Evolutionary conservation across 2,888 invertebrate species (phyloP), one percentile per base, ranked within the genome.

Genomic region (Cerastis rubricosa): DNA sequence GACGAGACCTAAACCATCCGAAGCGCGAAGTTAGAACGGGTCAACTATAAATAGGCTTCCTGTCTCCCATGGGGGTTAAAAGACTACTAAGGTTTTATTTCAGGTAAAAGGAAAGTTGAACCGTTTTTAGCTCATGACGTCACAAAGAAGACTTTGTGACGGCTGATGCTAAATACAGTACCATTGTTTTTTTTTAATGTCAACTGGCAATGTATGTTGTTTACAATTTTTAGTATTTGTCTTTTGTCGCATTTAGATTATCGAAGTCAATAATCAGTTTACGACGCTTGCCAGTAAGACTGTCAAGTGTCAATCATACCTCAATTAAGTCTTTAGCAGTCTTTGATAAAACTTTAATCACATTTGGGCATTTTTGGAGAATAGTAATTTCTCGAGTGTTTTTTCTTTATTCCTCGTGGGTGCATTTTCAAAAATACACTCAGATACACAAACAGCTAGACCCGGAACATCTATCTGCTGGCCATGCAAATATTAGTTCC

Each of bases 51-150:
- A 69, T 73, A 69, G 54, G 4, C n/a, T 22, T 45, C 29, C 12
- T 17, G 8, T 0, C 11, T 29, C 35, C 29, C 57, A 1, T 2
- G 29, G 14, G 29, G 29, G n/a, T 45, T 35, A n/a, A 25, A 45
- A 57, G n/a, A 57, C 29, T 73, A 45, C 19, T n/a, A 35, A 70
- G 45, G 9, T 54, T 29, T 69, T 19, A 45, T 75, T 54, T n/a
- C 22, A 70, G 47, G 19, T 47, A 47, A 73, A 40, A n/a, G 5
- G 54, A 29, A 68, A 11, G 2, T 22, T 47, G 8, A n/a, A n/a
- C 47, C 29, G 22, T 43, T 40, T 40, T 43, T 22, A 19, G 40
- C 19, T 43, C 0, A 47, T 69, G 43, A 45, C n/a, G 54, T 54
- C n/a, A 73, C 5, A 45, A 29, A 54, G 11, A 45, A 9, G 12